Evolutionary conservation across 2,888 invertebrate genomes (phyloP), one percentile per base, ranked within the genome.

Genomic region (Diabrotica balteata): DNA sequence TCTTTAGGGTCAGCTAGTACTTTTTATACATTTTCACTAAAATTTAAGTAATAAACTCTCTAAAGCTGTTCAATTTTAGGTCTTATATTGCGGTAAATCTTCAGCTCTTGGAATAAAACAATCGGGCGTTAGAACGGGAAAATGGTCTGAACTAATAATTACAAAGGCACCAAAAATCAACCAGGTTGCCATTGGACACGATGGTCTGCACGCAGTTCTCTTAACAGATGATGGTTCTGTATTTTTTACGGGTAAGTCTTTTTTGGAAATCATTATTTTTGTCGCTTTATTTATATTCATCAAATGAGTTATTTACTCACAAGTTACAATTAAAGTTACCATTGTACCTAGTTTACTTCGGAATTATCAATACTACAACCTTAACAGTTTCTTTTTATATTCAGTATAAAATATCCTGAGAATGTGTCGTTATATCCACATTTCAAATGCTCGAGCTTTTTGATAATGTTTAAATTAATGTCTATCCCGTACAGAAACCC

Each of bases 211-310:
- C 82, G 95, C 94, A 0, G 86, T 98, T 61, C 84, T 98, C 45
- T 88, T 98, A n/a, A 90, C 96, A 50, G 96, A 97, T 78, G 96
- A 96, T 81, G 98, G 98, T 1, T 90, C 93, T 1, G 95, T 95
- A 0, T 91, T 94, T 81, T 95, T 95, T 84, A 87, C 89, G 55
- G 90, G 86, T 84, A 76, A 69, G 43, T 63, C 44, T 11, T 4
- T 32, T 22, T 57, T 32, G 5, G 5, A 32, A 32, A 32, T 4
- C 32, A 32, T 1, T 17, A 17, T 17, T 32, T 32, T 32, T 32
- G 32, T 32, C 32, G 32, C 32, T 32, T 32, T 32, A 32, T 4
- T 32, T 32, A 32, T 32, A 32, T 32, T 32, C 5, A 32, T 43
- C n/a, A 43, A 0, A 32, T 32, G 32, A 32, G 5, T 32, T 32